Percentiles rank a stretch among this genome's conserved stretches.
phyloP scores from a whole-genome alignment of 30 jellyfish, hydroid and myxozoan genomes.

The Nemopilema nomurai region DNA sequence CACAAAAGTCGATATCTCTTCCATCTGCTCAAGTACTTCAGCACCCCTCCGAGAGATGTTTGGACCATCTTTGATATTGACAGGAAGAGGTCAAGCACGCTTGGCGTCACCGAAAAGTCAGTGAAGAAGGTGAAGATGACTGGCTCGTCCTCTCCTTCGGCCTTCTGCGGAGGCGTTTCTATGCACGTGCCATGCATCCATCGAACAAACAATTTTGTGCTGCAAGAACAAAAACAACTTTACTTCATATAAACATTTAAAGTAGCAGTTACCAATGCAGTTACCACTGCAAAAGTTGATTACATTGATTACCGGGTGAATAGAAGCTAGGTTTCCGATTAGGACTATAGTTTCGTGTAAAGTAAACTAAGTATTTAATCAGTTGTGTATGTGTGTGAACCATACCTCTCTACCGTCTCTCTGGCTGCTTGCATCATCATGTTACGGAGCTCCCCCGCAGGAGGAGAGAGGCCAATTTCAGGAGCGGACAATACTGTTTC shows the following conservation, averaged over 20 bases:
- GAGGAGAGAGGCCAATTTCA: slow-evolving; percentile 87
- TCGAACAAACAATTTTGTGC: slow-evolving; percentile 89
- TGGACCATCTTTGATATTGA: slow-evolving; percentile 80
- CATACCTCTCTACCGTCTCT: slow-evolving; percentile 93
- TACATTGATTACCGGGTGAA: no score
- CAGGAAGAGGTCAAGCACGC: slow-evolving; percentile 74
- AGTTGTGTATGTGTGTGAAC: no score
- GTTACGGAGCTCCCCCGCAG: slow-evolving; percentile 87
- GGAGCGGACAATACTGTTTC: slow-evolving; percentile 98
- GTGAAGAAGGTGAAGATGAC: slow-evolving; percentile 86
- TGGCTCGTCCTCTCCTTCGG: slow-evolving; percentile 90
- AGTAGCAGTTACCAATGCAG: no score
- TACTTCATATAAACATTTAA: neutral
- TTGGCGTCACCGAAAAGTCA: slow-evolving; percentile 86
- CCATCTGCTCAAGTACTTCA: slow-evolving; percentile 80
- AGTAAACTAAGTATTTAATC: no score
- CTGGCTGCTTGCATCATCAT: slow-evolving; percentile 84
- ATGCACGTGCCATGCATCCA: slow-evolving; percentile 99
- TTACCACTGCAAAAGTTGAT: no score
- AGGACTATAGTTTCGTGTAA: no score
- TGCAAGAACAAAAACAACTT: slow-evolving; percentile 2
- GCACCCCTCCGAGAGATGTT: slow-evolving; percentile 79
- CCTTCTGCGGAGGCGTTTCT: slow-evolving; percentile 93
- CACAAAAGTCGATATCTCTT: slow-evolving; percentile 85
- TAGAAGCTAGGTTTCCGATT: no score